These are phyloP conservation scores for Muraenolepis orangiensis DNA, from an alignment of 2,797 vertebrate genomes.

Conservation along the genomic window DNA sequence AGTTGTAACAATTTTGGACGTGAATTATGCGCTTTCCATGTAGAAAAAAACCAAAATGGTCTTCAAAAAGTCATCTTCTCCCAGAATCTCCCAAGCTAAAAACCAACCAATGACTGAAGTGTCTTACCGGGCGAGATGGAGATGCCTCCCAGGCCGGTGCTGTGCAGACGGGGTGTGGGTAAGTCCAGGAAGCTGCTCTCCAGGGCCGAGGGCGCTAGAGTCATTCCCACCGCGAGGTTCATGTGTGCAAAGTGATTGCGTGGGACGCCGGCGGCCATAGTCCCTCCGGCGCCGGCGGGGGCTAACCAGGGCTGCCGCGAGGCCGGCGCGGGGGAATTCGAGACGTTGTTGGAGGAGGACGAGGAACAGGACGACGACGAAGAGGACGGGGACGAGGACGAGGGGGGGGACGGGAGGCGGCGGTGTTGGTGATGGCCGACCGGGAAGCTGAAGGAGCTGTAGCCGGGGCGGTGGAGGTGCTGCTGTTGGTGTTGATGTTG, in stretches of 20 bases:
- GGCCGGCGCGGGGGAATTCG: background rate
- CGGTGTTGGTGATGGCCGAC: conserved; percentile 73
- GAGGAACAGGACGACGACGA: conserved; percentile 10
- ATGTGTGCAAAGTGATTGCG: conserved; percentile 85
- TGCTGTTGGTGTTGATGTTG: background rate
- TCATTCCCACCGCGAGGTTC: conserved; percentile 83
- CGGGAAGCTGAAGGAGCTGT: conserved; percentile 86
- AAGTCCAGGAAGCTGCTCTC: conserved; percentile 92
- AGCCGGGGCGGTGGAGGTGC: conserved; percentile 61
- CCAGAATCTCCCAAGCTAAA: background rate
- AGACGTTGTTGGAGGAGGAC: conserved; percentile 10
- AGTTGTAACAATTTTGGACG: background rate
- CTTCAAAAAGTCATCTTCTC: too few species aligned
- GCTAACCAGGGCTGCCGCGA: conserved; percentile 33
- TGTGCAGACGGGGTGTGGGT: conserved; percentile 82
- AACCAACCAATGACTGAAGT: too few species aligned
- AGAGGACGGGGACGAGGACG: conserved; percentile 29
- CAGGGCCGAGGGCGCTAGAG: conserved; percentile 79
- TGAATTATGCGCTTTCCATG: too few species aligned
- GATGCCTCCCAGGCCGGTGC: conserved; percentile 85
- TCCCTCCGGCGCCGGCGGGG: conserved; percentile 33
- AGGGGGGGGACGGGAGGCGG: background rate
- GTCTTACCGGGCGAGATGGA: conserved; percentile 83
- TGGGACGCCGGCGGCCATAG: conserved; percentile 67
- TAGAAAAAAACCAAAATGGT: too few species aligned